Evolutionary conservation across 2,797 vertebrate genomes (phyloP).

Genomic region (Emys orbicularis): DNA sequence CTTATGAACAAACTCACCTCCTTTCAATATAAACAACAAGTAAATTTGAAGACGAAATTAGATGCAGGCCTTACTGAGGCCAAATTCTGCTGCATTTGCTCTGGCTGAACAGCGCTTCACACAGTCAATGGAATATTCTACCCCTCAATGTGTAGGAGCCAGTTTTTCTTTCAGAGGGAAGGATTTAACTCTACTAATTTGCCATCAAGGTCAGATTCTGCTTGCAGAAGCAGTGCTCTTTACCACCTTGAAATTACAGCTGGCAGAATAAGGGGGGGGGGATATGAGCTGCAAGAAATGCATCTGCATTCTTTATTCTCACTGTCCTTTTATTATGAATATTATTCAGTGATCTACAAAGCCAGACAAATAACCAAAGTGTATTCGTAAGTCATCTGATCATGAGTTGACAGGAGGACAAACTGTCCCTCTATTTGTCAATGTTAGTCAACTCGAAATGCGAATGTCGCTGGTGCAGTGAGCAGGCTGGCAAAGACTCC

Average conservation of each 20-base stretch:
- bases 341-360: not conserved
- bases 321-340: not conserved
- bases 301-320: not conserved
- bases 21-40: not conserved
- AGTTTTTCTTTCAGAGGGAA: rapidly evolving
- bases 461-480: not conserved
- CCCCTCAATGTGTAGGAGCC: rapidly evolving
- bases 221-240: not conserved
- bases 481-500: not conserved
- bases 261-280: not conserved
- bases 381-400: constrained; percentile 11
- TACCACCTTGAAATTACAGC: not conserved
- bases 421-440: not conserved
- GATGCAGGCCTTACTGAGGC: not conserved
- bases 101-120: not conserved
- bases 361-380: not conserved
- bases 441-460: not conserved
- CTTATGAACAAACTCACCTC: not conserved
- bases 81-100: not conserved
- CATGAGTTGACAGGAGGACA: not conserved
- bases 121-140: rapidly evolving
- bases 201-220: not conserved
- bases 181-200: not conserved
- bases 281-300: not conserved
- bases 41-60: not conserved